A percentile compares a stretch with the other conserved stretches of the same genome.
phyloP scores from a whole-genome alignment of 2,113 vertebrate species.

The Neopipo cinnamomea region DNA sequence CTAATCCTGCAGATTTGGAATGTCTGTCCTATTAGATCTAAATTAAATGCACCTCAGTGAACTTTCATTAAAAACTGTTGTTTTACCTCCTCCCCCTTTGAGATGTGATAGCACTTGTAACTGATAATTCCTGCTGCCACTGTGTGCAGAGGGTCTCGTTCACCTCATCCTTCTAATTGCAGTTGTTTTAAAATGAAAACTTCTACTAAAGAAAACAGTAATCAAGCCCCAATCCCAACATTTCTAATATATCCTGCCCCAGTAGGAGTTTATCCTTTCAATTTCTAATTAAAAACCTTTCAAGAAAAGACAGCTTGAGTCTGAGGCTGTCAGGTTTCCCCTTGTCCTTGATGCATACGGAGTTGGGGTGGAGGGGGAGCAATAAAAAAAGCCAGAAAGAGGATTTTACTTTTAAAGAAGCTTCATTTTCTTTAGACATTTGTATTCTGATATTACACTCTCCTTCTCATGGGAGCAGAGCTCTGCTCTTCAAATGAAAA shows the following conservation, averaged over 20 bases:
- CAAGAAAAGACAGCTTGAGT: constrained; percentile 51
- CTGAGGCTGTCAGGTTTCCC: constrained; percentile 53
- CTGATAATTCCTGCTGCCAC: background rate
- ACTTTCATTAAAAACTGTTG: constrained; percentile 13
- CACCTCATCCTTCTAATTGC: background rate
- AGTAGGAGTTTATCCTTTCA: constrained; percentile 57
- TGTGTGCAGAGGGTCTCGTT: background rate
- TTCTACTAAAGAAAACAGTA: constrained; percentile 21
- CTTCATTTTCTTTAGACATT: constrained; percentile 67
- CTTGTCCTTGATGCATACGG: constrained; percentile 47
- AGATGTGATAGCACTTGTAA: background rate
- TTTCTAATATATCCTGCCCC: constrained; percentile 51
- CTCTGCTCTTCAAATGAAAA: constrained; percentile 73
- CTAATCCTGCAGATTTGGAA: background rate
- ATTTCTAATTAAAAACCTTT: constrained; percentile 70
- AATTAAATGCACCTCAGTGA: constrained; percentile 26
- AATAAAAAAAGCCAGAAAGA: background rate
- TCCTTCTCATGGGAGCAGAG: constrained; percentile 68
- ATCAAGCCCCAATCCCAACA: constrained; percentile 34
- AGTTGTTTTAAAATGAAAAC: constrained; percentile 46
- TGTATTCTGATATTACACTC: constrained; percentile 72
- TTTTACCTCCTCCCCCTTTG: background rate
- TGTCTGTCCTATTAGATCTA: background rate
- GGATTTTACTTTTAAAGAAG: constrained; percentile 72
- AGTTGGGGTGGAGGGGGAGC: background rate